phyloP scores from a whole-genome alignment of 2,888 invertebrate genomes.

The Alentia gelatinosa region DNA sequence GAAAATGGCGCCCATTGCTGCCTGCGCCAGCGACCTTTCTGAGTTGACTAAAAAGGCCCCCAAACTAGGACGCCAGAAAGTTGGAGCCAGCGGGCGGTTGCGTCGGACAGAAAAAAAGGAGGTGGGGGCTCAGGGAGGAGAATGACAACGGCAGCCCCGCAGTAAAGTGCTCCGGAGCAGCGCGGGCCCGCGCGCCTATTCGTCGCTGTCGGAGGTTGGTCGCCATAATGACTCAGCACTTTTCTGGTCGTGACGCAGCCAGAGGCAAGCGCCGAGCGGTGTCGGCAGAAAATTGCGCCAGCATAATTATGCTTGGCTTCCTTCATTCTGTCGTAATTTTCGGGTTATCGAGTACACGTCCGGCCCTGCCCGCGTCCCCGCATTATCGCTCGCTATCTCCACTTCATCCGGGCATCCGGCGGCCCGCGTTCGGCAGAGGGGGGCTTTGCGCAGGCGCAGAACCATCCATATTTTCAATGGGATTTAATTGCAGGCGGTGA shows the following conservation, averaged over 20 bases:
- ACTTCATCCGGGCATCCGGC: slow-evolving; percentile 48
- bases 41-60: background rate
- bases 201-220: background rate
- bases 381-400: slow-evolving; percentile 48
- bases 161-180: slow-evolving; percentile 23
- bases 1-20: background rate
- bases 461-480: slow-evolving; percentile 46
- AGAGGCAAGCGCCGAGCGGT: background rate
- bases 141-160: slow-evolving; percentile 1
- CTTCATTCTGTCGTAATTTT: slow-evolving; percentile 30
- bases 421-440: background rate
- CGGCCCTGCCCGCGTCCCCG: background rate
- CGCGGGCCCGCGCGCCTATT: background rate
- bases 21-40: slow-evolving; percentile 27
- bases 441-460: background rate
- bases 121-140: background rate
- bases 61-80: slow-evolving; percentile 19
- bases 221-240: slow-evolving; percentile 50
- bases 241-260: slow-evolving; percentile 47
- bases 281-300: slow-evolving; percentile 53
- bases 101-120: background rate
- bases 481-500: slow-evolving; percentile 39
- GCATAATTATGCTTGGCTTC: slow-evolving; percentile 37
- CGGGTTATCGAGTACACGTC: slow-evolving; percentile 52
- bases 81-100: background rate